Percentiles rank a stretch among this genome's conserved stretches.
phyloP scores from a whole-genome alignment of 2,888 invertebrate genomes.

The Protodeltote pygarga region DNA sequence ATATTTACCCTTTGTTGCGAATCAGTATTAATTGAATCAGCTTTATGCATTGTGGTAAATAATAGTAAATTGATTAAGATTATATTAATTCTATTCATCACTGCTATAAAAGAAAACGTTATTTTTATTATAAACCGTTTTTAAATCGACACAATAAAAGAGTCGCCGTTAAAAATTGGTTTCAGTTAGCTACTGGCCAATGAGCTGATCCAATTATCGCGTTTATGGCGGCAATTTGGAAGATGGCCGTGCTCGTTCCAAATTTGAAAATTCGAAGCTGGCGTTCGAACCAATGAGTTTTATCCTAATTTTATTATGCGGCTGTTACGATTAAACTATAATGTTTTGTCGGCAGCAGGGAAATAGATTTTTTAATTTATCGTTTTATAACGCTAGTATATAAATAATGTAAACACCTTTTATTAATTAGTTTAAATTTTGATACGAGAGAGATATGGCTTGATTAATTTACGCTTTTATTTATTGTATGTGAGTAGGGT shows the following conservation, averaged over 20 bases:
- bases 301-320: slow-evolving; percentile 77
- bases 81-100: slow-evolving; percentile 24
- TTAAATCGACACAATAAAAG: slow-evolving; percentile 42
- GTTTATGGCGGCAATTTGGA: slow-evolving; percentile 80
- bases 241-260: slow-evolving; percentile 75
- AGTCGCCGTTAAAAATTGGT: slow-evolving; percentile 66
- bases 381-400: slow-evolving; percentile 45
- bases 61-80: slow-evolving; percentile 28
- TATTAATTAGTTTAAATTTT: slow-evolving; percentile 41
- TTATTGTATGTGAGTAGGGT: slow-evolving; percentile 38
- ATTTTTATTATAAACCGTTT: slow-evolving; percentile 27
- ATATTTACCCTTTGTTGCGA: slow-evolving; percentile 1
- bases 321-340: slow-evolving; percentile 59
- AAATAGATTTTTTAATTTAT: slow-evolving; percentile 54
- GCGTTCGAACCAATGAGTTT: slow-evolving; percentile 76
- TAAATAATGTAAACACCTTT: slow-evolving; percentile 53
- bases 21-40: no score
- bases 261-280: slow-evolving; percentile 76
- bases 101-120: slow-evolving; percentile 19
- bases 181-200: slow-evolving; percentile 81
- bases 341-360: slow-evolving; percentile 47
- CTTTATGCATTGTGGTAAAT: slow-evolving; percentile 2
- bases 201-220: slow-evolving; percentile 81
- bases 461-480: slow-evolving; percentile 41
- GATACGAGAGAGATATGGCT: slow-evolving; percentile 28